A percentile compares a stretch with the other conserved stretches of the same genome.
Evolutionary conservation across 2,113 vertebrate genomes (phyloP).

Genomic region (Callithrix jacchus): DNA sequence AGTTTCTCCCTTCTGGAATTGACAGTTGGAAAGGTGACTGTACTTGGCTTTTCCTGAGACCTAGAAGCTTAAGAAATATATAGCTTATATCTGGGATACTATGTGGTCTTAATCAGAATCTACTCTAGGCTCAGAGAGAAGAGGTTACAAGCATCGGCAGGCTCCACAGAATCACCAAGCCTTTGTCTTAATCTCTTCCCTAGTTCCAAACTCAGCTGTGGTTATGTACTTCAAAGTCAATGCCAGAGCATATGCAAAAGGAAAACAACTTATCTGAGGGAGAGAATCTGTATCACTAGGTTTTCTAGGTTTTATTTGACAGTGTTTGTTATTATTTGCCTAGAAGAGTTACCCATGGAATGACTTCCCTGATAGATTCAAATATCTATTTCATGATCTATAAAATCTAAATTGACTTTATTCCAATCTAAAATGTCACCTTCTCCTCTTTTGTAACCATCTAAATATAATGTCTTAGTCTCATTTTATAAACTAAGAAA

Average conservation of each 20-base stretch:
- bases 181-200: not conserved
- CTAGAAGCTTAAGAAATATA: not conserved
- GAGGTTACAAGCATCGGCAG: not conserved
- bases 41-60: not conserved
- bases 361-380: not conserved
- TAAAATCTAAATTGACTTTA: not conserved
- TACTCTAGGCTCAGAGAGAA: not conserved
- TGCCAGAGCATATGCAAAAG: not conserved
- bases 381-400: not conserved
- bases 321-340: not conserved
- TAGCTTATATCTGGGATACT: not conserved
- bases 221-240: not conserved
- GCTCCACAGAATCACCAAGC: not conserved
- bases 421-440: not conserved
- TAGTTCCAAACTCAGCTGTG: not conserved
- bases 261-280: not conserved
- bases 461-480: not conserved
- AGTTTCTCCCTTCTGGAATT: not conserved
- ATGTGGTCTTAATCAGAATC: not conserved
- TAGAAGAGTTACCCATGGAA: not conserved
- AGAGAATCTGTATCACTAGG: not conserved
- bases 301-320: not conserved
- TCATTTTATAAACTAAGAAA: slow-evolving; percentile 11
- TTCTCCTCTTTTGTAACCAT: not conserved
- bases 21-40: not conserved